Evolutionary conservation across 2,888 invertebrate genomes (phyloP).

Genomic region (Euzetes globulus): DNA sequence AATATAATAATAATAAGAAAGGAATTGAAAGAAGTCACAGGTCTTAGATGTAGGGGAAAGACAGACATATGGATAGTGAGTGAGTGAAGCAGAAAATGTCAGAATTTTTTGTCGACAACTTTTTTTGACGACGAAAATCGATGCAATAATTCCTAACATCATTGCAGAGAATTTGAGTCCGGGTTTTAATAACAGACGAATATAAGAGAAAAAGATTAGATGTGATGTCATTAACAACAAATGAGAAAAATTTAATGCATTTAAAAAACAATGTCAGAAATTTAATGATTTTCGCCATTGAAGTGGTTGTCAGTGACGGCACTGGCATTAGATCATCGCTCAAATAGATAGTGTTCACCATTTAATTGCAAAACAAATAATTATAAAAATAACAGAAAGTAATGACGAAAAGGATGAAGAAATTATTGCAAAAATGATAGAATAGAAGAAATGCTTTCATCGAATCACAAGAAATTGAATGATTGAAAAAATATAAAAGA

Average conservation of each 20-base stretch:
- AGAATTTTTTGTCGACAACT: constrained; percentile 1
- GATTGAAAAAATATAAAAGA: background rate
- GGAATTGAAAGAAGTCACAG: background rate
- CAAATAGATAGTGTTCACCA: background rate
- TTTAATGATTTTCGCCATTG: background rate
- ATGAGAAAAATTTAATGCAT: background rate
- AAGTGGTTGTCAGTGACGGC: too few relatives aligned
- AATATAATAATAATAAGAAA: background rate
- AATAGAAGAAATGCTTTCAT: background rate
- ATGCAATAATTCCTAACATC: too few relatives aligned
- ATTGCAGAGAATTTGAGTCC: too few relatives aligned
- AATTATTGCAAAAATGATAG: background rate
- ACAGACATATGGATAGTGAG: too few relatives aligned
- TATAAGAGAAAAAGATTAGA: too few relatives aligned
- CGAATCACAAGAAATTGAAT: background rate
- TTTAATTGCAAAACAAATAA: background rate
- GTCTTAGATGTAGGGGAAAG: background rate
- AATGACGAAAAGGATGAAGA: background rate
- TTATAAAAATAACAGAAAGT: background rate
- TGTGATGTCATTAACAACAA: too few relatives aligned
- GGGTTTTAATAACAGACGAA: too few relatives aligned
- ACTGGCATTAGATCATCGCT: background rate
- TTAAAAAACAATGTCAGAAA: background rate
- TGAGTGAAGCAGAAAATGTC: background rate
- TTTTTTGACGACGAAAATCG: background rate